Percentiles rank a stretch among this genome's conserved stretches.
These are phyloP conservation scores for Nansenia antarctica DNA, from an alignment of 2,113 vertebrate genomes.

Conservation along the genomic window DNA sequence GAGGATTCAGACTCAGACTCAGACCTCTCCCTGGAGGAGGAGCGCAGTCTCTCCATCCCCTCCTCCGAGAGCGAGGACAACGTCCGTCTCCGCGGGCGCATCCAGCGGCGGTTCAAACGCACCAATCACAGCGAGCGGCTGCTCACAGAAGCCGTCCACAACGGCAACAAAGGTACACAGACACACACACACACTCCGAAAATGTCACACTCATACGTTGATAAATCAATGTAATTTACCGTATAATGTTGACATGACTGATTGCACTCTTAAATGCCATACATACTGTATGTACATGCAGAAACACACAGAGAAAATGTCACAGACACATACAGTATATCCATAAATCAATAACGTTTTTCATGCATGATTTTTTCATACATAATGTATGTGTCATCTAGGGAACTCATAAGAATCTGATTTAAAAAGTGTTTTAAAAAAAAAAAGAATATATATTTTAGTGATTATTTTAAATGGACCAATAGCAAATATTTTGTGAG, in stretches of 20 bases:
- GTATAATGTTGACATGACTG: not conserved
- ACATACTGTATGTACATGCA: not conserved
- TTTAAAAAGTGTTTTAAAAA: too few species aligned
- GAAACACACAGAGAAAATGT: not conserved
- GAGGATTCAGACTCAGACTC: conserved; percentile 96
- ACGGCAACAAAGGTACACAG: conserved; percentile 84
- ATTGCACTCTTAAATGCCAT: not conserved
- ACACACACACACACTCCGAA: conserved; percentile 17
- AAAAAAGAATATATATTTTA: too few species aligned
- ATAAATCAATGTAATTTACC: conserved; percentile 31
- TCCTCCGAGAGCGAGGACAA: conserved; percentile 98
- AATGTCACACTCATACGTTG: conserved; percentile 23
- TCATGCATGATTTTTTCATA: too few species aligned
- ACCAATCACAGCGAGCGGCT: conserved; percentile 90
- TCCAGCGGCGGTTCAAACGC: conserved; percentile 90
- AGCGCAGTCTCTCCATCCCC: conserved; percentile 92
- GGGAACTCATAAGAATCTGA: not conserved
- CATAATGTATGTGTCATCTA: not conserved
- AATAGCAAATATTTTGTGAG: not conserved
- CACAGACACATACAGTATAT: not conserved
- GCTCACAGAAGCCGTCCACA: conserved; percentile 86
- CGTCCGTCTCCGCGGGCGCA: conserved; percentile 86
- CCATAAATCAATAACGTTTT: not conserved
- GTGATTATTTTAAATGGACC: too few species aligned
- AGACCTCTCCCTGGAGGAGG: conserved; percentile 94